Evolutionary conservation across 2,113 vertebrate genomes (phyloP).

Genomic region (Tachysurus fulvidraco): DNA sequence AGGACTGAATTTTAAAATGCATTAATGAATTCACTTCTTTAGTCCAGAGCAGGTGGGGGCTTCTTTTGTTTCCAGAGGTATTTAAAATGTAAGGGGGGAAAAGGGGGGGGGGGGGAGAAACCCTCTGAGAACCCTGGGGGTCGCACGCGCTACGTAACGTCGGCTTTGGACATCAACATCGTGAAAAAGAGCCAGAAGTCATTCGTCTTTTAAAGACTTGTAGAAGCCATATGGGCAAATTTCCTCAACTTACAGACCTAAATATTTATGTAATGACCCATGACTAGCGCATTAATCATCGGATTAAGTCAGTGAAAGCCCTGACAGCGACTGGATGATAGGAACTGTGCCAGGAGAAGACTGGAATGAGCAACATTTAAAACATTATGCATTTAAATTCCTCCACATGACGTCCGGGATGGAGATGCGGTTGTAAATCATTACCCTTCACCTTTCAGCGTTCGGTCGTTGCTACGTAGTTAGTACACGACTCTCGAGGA

Average conservation of each 20-base stretch:
- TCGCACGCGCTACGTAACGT: conserved; percentile 5
- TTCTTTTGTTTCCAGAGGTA: conserved; percentile 34
- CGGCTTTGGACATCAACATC: background rate
- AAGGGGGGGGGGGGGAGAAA: conserved; percentile 24
- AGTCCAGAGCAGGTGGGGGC: conserved; percentile 29
- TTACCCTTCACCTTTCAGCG: conserved; percentile 10
- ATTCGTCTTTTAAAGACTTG: conserved; percentile 22
- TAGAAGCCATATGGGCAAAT: conserved; percentile 17
- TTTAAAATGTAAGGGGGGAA: conserved; percentile 40
- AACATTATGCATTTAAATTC: background rate
- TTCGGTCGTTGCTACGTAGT: background rate
- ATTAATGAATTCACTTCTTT: conserved; percentile 51
- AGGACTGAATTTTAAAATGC: conserved; percentile 58
- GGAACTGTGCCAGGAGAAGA: conserved; percentile 7
- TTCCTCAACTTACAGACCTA: conserved; percentile 16
- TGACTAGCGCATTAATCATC: conserved; percentile 26
- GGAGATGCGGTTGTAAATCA: conserved; percentile 11
- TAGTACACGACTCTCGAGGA: background rate
- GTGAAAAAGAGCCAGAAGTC: background rate
- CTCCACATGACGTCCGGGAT: background rate
- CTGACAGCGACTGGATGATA: conserved; percentile 26
- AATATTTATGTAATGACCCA: conserved; percentile 35
- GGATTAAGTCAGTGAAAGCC: conserved; percentile 12
- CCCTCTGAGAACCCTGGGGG: background rate
- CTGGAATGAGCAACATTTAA: background rate